Evolutionary conservation across 1,140 invertebrate species (phyloP).

Genomic region (Agrilus planipennis): DNA sequence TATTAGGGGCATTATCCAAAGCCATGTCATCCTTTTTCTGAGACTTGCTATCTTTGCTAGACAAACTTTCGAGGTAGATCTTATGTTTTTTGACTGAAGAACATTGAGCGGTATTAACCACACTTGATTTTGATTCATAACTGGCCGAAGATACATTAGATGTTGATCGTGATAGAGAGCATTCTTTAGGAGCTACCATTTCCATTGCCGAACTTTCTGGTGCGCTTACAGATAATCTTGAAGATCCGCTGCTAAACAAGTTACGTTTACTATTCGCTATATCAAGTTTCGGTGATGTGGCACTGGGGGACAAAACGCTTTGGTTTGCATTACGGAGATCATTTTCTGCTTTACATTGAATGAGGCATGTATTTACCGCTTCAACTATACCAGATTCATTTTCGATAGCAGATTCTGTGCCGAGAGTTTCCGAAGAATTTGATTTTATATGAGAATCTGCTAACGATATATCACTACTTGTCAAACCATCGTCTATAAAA

Average conservation of each 20-base stretch:
- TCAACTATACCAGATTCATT: conserved; percentile 29
- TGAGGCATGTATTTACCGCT: conserved; percentile 28
- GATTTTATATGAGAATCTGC: conserved; percentile 2
- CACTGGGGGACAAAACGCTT: conserved; percentile 24
- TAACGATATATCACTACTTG: too few relatives aligned
- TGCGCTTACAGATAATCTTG: conserved; percentile 47
- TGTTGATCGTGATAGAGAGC: conserved; percentile 36
- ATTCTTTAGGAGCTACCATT: conserved; percentile 27
- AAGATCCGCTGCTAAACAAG: conserved; percentile 4
- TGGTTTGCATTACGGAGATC: not conserved
- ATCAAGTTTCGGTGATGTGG: conserved; percentile 28
- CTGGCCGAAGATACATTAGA: conserved; percentile 31
- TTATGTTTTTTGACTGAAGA: conserved; percentile 47
- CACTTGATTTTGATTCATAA: conserved; percentile 36
- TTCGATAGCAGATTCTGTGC: conserved; percentile 12
- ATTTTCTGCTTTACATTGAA: conserved; percentile 3
- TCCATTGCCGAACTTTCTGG: conserved; percentile 44
- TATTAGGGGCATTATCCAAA: conserved; percentile 12
- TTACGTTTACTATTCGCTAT: conserved; percentile 15
- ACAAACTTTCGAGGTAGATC: conserved; percentile 44
- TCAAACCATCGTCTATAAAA: not conserved
- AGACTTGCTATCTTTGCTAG: conserved; percentile 24
- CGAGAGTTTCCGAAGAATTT: conserved; percentile 10
- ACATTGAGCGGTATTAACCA: conserved; percentile 40
- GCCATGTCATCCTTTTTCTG: conserved; percentile 17